Base-by-base conservation (phyloP, 2,113 vertebrate genomes). In the Hirundichthys speculiger region DNA sequence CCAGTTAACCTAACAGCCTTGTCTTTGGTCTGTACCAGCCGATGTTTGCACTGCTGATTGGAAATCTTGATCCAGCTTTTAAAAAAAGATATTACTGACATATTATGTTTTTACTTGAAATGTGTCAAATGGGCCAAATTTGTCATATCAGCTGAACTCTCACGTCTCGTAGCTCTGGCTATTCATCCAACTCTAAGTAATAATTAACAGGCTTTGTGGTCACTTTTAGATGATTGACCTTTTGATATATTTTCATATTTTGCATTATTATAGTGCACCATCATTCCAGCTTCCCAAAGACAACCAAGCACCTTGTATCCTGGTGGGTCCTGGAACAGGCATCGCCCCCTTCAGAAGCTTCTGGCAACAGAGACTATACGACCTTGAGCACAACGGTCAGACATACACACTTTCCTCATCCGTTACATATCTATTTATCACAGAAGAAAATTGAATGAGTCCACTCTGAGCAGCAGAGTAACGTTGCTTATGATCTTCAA, bases 281-380 rank as follows among this genome's bases (percentile, higher is more conserved):
- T 93, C 94, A n/a, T 99, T 99, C 93, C 96, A 93, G 49, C 94
- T 99, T 90, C 98, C 97, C 68, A 94, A 92, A 87, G 94, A 97
- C 41, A 94, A 93, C 47, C 93, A 94, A 77, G 94, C 95, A 10
- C 98, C 98, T 40, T 98, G 96, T 75, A 95, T 99, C 88, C 94
- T 99, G 73, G 90, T 99, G 1, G 98, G 96, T 3, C 98, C 98
- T 0, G 98, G 98, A 69, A 99, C 98, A 0, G 98, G 98, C 54
- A 98, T 99, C 0, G 98, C 98, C 14, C 98, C 98, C 0, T 99
- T 99, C 93, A 94, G 98, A 62, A 98, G 97, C 86, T 99, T 99
- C 90, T 99, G 98, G 98, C 95, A 99, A 62, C 96, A 99, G 73
- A 93, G 96, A 62, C 93, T 95, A 1, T 96, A 94, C 15, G 95